Conservation (phyloP, 1,140 invertebrate genomes). For the Zaprionus gabonicus region DNA sequence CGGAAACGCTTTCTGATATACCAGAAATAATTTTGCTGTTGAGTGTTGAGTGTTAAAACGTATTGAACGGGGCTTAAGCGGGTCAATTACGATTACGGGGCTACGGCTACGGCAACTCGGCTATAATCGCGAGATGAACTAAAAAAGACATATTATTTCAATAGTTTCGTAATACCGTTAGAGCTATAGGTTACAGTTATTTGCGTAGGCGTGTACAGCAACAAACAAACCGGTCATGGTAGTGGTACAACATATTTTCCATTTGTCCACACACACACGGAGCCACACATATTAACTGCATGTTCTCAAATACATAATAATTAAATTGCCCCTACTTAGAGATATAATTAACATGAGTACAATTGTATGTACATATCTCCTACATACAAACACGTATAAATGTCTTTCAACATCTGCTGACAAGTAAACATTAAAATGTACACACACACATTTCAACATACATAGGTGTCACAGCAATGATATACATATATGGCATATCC, state of each 20-base stretch:
- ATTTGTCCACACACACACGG: background rate
- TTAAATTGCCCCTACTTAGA: background rate
- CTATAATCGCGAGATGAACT: constrained; percentile 32
- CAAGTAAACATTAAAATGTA: background rate
- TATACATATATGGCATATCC: background rate
- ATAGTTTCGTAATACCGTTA: background rate
- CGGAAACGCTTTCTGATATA: constrained; percentile 84
- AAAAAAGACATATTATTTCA: constrained; percentile 12
- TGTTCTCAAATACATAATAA: background rate
- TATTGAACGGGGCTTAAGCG: constrained; percentile 71
- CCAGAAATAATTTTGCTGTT: constrained; percentile 81
- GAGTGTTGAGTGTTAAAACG: constrained; percentile 53
- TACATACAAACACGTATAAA: background rate
- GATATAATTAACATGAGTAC: background rate
- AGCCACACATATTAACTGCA: background rate
- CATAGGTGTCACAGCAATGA: background rate
- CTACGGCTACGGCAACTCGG: constrained; percentile 5
- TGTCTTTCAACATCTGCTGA: no score
- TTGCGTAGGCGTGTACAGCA: background rate
- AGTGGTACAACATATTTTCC: constrained; percentile 21
- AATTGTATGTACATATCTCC: background rate
- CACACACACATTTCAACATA: background rate
- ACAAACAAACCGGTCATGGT: constrained; percentile 40
- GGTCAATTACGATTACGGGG: constrained; percentile 53
- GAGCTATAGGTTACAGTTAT: constrained; percentile 10